A percentile compares a stretch with the other conserved stretches of the same genome.
Evolutionary conservation across 2,888 invertebrate species (phyloP).

Genomic region (Disparrhopalites patrizii): DNA sequence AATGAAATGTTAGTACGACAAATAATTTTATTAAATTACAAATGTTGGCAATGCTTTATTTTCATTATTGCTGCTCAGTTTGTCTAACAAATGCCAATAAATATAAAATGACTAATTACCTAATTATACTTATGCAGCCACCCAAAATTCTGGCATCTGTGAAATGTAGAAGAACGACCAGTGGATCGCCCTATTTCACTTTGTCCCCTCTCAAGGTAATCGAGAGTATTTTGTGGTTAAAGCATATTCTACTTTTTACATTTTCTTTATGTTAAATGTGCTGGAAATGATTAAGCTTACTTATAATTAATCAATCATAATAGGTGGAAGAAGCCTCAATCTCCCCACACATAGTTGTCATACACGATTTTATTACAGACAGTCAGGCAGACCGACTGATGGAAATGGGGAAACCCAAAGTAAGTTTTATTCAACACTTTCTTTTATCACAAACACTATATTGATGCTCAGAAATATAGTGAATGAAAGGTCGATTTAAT

Average conservation of each 20-base stretch:
- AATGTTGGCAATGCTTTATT: background rate
- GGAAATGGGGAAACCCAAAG: conserved; percentile 48
- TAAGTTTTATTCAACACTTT: conserved; percentile 27
- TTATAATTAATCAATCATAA: conserved; percentile 18
- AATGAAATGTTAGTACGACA: too few species aligned
- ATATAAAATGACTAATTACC: too few species aligned
- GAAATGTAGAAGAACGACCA: conserved; percentile 38
- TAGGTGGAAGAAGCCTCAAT: conserved; percentile 49
- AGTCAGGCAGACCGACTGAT: conserved; percentile 48
- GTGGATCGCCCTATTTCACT: conserved; percentile 34
- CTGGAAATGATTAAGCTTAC: conserved; percentile 9
- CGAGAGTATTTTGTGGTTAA: too few species aligned
- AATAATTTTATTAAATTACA: too few species aligned
- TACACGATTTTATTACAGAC: conserved; percentile 49
- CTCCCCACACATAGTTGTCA: conserved; percentile 49
- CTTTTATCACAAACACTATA: background rate
- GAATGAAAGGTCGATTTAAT: too few species aligned
- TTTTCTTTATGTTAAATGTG: too few species aligned
- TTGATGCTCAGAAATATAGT: too few species aligned
- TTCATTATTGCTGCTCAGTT: background rate
- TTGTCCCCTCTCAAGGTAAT: conserved; percentile 46
- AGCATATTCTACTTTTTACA: too few species aligned
- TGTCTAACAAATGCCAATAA: background rate
- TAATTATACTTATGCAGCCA: too few species aligned
- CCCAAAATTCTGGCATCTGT: conserved; percentile 35